Base-by-base conservation (phyloP, 2,888 invertebrate genomes). In the Heliconius ethilla region DNA sequence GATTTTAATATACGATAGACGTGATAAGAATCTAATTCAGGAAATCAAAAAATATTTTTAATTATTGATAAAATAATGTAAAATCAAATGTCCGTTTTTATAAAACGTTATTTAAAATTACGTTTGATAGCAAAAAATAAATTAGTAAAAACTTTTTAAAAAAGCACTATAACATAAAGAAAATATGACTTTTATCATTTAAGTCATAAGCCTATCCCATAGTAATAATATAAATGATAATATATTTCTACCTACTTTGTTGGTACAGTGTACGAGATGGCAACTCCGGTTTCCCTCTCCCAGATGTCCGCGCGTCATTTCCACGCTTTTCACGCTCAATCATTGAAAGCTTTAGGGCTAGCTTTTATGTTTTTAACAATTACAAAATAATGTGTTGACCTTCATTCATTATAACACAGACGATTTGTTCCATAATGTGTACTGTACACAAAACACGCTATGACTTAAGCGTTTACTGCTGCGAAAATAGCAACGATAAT, bases 301-400 rank as follows among this genome's bases (percentile, higher is more conserved):
- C 80, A 81, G 79, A 77, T 75, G 79, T 81, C 80, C 89, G 89
- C 89, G 90, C 90, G 88, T 89, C 87, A 89, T 84, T 84, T 89
- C 88, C 87, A 87, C 88, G 88, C 90, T 91, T 91, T 90, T 87
- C 89, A 86, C 83, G 84, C 78, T 78, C 70, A 78, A 80, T 81
- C 81, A 78, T 79, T 81, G 80, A 79, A 82, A 82, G 82, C 82
- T 81, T 81, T 76, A 75, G 75, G 79, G 76, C 76, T 70, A 78
- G 78, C 75, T 76, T 79, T 79, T 70, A 78, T 80, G 70, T 79
- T 75, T 80, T 79, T 75, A 78, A 78, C 78, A 74, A 70, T 75
- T 70, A 76, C 75, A 66, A 74, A 74, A 74, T 74, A 65, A 74
- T 74, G 63, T 62, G 63, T 63, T 63, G 74, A 74, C 74, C 74